A percentile compares a stretch with the other conserved stretches of the same genome.
Conservation (phyloP, 2,888 invertebrate genomes). For the Hirtodrosophila trivittata region DNA sequence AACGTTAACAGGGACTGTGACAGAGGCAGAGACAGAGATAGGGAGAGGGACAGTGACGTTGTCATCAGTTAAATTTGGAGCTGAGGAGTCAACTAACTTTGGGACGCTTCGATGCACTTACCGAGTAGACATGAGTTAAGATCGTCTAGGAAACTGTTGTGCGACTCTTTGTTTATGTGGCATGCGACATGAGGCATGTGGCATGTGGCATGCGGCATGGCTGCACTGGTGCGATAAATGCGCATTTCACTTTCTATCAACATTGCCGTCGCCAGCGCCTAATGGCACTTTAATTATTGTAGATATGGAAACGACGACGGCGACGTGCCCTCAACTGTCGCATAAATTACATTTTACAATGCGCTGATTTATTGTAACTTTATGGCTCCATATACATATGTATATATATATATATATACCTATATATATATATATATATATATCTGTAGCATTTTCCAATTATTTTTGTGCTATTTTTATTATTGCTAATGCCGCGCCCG, state of each 20-base stretch:
- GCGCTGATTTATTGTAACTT: slow-evolving; percentile 58
- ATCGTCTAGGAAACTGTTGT: slow-evolving; percentile 39
- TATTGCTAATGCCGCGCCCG: slow-evolving; percentile 52
- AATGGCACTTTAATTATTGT: slow-evolving; percentile 74
- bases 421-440: background rate
- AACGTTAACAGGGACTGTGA: slow-evolving; percentile 12
- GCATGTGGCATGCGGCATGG: slow-evolving; percentile 35
- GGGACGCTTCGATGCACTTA: slow-evolving; percentile 71
- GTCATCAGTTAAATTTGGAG: slow-evolving; percentile 31
- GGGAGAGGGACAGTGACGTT: slow-evolving; percentile 21
- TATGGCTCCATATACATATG: background rate
- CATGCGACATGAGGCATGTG: slow-evolving; percentile 31
- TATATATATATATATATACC: background rate
- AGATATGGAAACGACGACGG: slow-evolving; percentile 22
- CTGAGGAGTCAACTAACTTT: slow-evolving; percentile 28
- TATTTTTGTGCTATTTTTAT: slow-evolving; percentile 17
- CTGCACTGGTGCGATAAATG: slow-evolving; percentile 68
- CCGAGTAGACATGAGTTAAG: slow-evolving; percentile 22
- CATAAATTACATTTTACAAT: slow-evolving; percentile 63
- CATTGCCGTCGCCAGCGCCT: slow-evolving; percentile 36
- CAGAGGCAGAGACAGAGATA: slow-evolving; percentile 7
- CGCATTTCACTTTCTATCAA: slow-evolving; percentile 76
- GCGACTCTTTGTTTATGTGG: slow-evolving; percentile 25
- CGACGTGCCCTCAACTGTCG: slow-evolving; percentile 64
- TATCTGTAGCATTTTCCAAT: slow-evolving; percentile 12